Conservation (phyloP, 2,888 invertebrate species). For the Automeris io region DNA sequence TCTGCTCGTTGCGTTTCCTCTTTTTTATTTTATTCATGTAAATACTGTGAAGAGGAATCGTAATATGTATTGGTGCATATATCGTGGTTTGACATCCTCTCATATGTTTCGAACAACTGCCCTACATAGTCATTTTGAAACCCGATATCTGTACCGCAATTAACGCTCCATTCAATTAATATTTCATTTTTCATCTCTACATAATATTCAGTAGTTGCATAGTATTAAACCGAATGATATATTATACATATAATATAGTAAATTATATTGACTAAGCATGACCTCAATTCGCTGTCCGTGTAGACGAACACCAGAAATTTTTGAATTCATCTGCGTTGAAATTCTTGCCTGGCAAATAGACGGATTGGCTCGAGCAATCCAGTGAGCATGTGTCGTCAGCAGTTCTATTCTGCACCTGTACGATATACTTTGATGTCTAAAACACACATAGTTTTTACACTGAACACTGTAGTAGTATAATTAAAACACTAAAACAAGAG, state of each 20-base stretch:
- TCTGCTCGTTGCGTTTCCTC: constrained; percentile 38
- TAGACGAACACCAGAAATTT: constrained; percentile 47
- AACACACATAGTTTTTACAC: too few species aligned
- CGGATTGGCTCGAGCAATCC: constrained; percentile 43
- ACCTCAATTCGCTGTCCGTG: constrained; percentile 41
- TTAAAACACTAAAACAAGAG: too few species aligned
- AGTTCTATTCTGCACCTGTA: constrained; percentile 10
- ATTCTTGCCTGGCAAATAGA: constrained; percentile 40
- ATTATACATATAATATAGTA: constrained; percentile 19
- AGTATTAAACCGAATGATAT: constrained; percentile 27
- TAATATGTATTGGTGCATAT: constrained; percentile 5
- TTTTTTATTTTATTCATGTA: constrained; percentile 16
- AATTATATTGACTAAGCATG: constrained; percentile 49
- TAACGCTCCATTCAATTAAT: constrained; percentile 20
- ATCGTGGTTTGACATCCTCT: constrained; percentile 7
- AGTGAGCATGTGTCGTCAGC: constrained; percentile 47
- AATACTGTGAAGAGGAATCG: constrained; percentile 15
- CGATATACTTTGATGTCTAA: background rate
- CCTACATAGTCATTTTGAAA: constrained; percentile 6
- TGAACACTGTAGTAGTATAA: too few species aligned
- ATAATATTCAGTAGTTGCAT: constrained; percentile 33
- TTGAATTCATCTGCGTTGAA: too few species aligned
- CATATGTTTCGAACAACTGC: background rate
- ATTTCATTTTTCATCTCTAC: constrained; percentile 35
- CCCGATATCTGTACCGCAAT: constrained; percentile 33